A percentile compares a stretch with the other conserved stretches of the same genome.
These are phyloP conservation scores for Spisula subtruncata DNA, from an alignment of 2,888 invertebrate genomes.

Conservation along the genomic window DNA sequence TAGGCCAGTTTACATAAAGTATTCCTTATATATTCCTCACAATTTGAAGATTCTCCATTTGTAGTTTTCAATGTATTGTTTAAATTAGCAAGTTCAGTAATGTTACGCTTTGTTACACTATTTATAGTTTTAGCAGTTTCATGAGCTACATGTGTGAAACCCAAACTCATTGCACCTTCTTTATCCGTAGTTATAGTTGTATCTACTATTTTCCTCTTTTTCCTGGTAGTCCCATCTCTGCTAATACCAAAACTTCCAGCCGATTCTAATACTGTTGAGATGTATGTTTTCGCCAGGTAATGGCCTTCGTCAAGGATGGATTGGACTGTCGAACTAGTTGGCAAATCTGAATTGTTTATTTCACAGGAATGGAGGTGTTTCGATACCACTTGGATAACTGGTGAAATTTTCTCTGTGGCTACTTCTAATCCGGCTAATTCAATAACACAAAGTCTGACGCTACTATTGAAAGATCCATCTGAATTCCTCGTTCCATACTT, in stretches of 20 bases:
- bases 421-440: slow-evolving; percentile 4
- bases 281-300: background rate
- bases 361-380: background rate
- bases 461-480: background rate
- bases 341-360: background rate
- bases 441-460: background rate
- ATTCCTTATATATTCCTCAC: no score
- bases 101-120: no score
- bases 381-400: background rate
- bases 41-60: no score
- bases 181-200: background rate
- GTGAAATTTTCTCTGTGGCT: background rate
- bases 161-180: no score
- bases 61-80: no score
- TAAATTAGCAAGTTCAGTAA: no score
- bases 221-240: no score
- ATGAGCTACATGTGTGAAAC: background rate
- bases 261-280: background rate
- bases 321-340: background rate
- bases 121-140: no score
- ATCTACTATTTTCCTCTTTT: background rate
- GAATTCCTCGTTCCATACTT: background rate
- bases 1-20: no score
- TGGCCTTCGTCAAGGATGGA: background rate
- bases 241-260: no score